Conservation (phyloP, 2,888 invertebrate genomes). For the Nephrocerus scutellatus region DNA sequence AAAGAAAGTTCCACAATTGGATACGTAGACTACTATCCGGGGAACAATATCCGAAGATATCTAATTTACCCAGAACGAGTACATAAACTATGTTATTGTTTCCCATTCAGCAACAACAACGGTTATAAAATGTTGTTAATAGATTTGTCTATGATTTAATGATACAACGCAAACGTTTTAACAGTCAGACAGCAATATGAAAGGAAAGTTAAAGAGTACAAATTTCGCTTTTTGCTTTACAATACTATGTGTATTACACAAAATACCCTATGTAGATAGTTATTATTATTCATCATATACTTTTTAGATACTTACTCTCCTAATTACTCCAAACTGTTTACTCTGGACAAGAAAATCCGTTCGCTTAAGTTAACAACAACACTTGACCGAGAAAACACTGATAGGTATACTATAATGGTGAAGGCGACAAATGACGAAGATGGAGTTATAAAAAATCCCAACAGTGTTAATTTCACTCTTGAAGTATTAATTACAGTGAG, state of each 20-base stretch:
- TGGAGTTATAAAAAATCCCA: constrained; percentile 22
- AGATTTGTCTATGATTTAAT: no score
- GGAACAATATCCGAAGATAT: no score
- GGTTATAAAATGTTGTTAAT: no score
- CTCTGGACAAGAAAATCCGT: constrained; percentile 43
- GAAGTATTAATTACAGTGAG: constrained; percentile 15
- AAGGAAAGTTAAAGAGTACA: no score
- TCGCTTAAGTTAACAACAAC: constrained; percentile 40
- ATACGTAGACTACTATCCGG: no score
- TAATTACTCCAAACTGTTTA: constrained; percentile 24
- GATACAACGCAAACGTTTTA: no score
- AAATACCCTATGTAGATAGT: not conserved
- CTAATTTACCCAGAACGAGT: no score
- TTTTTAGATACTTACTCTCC: constrained; percentile 19
- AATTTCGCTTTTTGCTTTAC: not conserved
- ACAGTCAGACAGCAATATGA: no score
- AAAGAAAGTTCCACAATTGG: no score
- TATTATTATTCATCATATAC: constrained; percentile 4
- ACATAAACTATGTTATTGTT: no score
- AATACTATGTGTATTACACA: not conserved
- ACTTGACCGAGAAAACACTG: constrained; percentile 49
- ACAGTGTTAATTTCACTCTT: constrained; percentile 20
- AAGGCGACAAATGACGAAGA: constrained; percentile 49
- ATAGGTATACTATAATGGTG: constrained; percentile 47
- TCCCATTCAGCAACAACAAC: no score